Percentiles rank a stretch among this genome's conserved stretches.
Evolutionary conservation across 2,113 vertebrate genomes (phyloP).

Genomic region (Pogonocichla stellata): DNA sequence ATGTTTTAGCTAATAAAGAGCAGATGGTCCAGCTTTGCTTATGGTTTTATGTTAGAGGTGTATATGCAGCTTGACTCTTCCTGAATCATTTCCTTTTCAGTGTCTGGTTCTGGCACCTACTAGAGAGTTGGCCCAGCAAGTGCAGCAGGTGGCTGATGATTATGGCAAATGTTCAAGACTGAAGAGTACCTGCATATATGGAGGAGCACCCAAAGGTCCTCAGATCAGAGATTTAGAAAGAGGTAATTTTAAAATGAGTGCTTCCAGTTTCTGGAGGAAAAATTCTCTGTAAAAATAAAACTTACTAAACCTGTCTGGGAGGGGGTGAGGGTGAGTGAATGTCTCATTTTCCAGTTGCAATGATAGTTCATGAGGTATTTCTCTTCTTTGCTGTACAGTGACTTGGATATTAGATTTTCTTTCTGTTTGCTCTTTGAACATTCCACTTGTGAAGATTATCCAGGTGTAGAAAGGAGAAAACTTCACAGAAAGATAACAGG

Average conservation of each 20-base stretch:
- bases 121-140: slow-evolving; percentile 97
- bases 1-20: neutral
- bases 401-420: neutral
- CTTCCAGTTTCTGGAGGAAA: neutral
- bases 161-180: slow-evolving; percentile 96
- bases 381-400: neutral
- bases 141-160: slow-evolving; percentile 93
- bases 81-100: slow-evolving; percentile 65
- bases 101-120: slow-evolving; percentile 95
- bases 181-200: slow-evolving; percentile 97
- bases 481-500: neutral
- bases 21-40: neutral
- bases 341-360: neutral
- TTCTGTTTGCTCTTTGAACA: neutral
- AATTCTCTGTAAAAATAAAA: neutral
- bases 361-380: neutral
- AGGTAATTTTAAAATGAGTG: slow-evolving; percentile 72
- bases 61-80: neutral
- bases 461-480: neutral
- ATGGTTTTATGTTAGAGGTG: neutral
- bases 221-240: slow-evolving; percentile 96
- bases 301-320: neutral
- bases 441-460: neutral
- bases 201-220: slow-evolving; percentile 97
- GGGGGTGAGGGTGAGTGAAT: accelerated